Base-by-base conservation (phyloP, 2,888 invertebrate genomes). In the Troides oblongomaculatus region DNA sequence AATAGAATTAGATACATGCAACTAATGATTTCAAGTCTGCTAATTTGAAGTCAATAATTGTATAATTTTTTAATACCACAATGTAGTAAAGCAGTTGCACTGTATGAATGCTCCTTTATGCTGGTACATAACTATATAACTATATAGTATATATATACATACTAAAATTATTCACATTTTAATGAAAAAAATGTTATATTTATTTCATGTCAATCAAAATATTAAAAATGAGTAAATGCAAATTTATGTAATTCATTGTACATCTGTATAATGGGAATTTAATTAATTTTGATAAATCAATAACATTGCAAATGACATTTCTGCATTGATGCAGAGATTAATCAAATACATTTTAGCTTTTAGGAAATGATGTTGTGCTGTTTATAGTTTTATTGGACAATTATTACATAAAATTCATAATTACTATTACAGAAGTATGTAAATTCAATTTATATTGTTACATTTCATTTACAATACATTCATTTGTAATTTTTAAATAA, bases 401-500 rank as follows among this genome's bases (percentile, higher is more conserved):
- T 57, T 57, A 21, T 57, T 57, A n/a, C 18, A 17, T 18, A 50
- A 50, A 50, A 50, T 50, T 12, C 1, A 50, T 18, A 18, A 14
- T 12, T 50, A 50, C 21, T 59, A 50, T 64, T 61, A 64, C 64
- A 66, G n/a, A 36, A 65, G 39, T n/a, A 61, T 58, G 53, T 66
- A 58, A 61, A 30, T 43, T 60, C 56, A 62, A 58, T 62, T 50
- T 58, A 43, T n/a, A 56, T 50, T 66, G 58, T 69, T 61, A 64
- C 60, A 53, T 58, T 66, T 23, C 14, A 70, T 62, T 43, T 70
- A 62, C 57, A 70, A 70, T 70, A 70, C 63, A 70, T 66, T 66
- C 17, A 43, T 60, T 46, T 62, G 43, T 67, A 61, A 66, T 66
- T 70, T 57, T 50, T 46, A 85, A 90, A 88, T 86, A 79, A 91